Base-by-base conservation (phyloP, 2,888 invertebrate species). In the Ctenicera cuprea region DNA sequence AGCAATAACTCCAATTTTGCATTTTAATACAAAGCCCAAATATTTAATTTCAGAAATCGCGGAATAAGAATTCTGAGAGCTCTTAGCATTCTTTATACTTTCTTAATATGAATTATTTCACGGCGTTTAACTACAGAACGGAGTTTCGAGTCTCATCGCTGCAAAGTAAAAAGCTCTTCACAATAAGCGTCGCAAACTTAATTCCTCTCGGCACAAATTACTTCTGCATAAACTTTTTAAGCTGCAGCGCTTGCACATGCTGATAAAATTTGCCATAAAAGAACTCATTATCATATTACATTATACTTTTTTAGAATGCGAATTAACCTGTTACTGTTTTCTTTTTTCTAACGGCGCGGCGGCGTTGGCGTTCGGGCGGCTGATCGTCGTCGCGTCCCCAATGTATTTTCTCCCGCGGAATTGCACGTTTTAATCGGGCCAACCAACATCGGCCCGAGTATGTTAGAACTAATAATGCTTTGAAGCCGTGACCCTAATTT, bases 171-270 rank as follows among this genome's bases (percentile, higher is more conserved):
- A 72, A 68, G 75, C 69, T 52, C 65, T 65, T 62, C 72, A 72
- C 72, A 71, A 71, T 64, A 68, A 75, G 69, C 69, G 69, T 72
- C 74, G 71, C 74, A 65, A 74, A 74, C 70, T 74, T 76, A 77
- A 77, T 77, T 74, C 76, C 76, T 74, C 65, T 63, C 67, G 64
- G 75, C 77, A 64, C 68, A 75, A 77, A 75, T 77, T 77, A 74
- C 75, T 71, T 66, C 72, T 69, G 72, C 73, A 64, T 71, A 76
- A 77, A 77, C 75, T 77, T 77, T 74, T 76, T 74, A 76, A 77
- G 75, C 74, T 75, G 63, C 71, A 71, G 57, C 71, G 74, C 71
- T 74, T 74, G 74, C 74, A 74, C 74, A 74, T 74, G 67, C 71
- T 67, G 74, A 74, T 74, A 74, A 74, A 71, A 71, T 71, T 66